phyloP scores from a whole-genome alignment of 1,140 invertebrate species.

The Drosophila paulistorum region DNA sequence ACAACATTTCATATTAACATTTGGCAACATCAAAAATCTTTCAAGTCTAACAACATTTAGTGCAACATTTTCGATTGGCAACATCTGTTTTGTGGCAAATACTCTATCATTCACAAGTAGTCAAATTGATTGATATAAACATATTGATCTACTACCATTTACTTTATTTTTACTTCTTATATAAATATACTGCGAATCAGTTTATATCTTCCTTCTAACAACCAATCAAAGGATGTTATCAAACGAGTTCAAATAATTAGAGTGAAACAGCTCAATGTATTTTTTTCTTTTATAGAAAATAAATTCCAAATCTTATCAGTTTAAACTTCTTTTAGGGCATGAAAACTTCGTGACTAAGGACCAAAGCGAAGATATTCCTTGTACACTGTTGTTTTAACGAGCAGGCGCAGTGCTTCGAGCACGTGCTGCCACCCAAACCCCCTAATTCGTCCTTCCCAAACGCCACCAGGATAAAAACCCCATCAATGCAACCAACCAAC shows the following conservation, averaged over 20 bases:
- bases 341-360: constrained; percentile 1
- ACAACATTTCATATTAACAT: neutral
- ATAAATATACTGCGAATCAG: no score
- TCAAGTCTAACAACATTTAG: neutral
- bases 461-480: no score
- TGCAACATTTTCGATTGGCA: neutral
- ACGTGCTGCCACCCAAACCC: constrained; percentile 48
- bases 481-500: neutral
- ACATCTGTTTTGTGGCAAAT: neutral
- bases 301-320: neutral
- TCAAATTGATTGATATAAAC: no score
- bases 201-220: no score
- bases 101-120: neutral
- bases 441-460: constrained; percentile 26
- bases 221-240: no score
- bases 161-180: no score
- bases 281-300: neutral
- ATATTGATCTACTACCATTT: no score
- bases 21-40: constrained; percentile 2
- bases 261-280: no score
- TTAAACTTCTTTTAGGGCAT: neutral
- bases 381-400: constrained; percentile 43
- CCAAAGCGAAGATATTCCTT: constrained; percentile 32
- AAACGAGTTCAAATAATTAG: no score
- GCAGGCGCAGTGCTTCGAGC: constrained; percentile 58